Evolutionary conservation across 30 jellyfish, hydroid and myxozoan species (phyloP).

Genomic region (Nemopilema nomurai): DNA sequence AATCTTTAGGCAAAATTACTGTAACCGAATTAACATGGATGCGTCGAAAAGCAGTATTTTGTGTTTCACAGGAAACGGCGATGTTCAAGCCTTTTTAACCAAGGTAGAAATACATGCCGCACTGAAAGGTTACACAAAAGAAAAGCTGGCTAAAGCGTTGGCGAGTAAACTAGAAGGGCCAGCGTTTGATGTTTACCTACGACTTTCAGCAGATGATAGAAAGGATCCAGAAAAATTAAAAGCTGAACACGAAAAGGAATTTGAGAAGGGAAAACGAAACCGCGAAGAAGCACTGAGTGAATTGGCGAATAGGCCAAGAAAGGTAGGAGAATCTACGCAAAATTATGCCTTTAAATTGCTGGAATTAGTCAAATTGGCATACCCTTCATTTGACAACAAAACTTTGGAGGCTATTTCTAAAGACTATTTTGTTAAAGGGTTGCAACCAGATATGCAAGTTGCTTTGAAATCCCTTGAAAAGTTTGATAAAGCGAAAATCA

Average conservation of each 20-base stretch:
- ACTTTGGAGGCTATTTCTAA: constrained; percentile 5
- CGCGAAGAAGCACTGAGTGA: constrained; percentile 48
- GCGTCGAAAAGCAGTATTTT: constrained; percentile 13
- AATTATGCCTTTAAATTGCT: constrained; percentile 35
- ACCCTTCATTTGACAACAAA: constrained; percentile 25
- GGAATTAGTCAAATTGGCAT: constrained; percentile 38
- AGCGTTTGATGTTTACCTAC: constrained; percentile 44
- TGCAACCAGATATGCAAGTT: constrained; percentile 53
- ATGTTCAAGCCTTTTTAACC: constrained; percentile 34
- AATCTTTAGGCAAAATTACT: constrained; percentile 41
- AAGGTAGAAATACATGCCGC: constrained; percentile 45
- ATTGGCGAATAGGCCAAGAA: constrained; percentile 24
- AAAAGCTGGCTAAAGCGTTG: constrained; percentile 30
- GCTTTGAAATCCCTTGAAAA: constrained; percentile 33
- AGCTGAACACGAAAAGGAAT: constrained; percentile 37
- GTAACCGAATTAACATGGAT: constrained; percentile 30
- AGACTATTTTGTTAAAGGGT: constrained; percentile 12
- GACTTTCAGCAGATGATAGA: constrained; percentile 28
- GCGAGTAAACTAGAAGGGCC: constrained; percentile 49
- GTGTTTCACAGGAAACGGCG: constrained; percentile 34
- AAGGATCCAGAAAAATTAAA: constrained; percentile 22
- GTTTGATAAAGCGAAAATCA: constrained; percentile 10
- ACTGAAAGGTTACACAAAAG: constrained; percentile 53
- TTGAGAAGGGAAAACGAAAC: constrained; percentile 42
- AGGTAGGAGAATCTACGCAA: constrained; percentile 45